A percentile compares a stretch with the other conserved stretches of the same genome.
These are phyloP conservation scores for Brachyalestes nurse DNA, from an alignment of 2,797 vertebrate genomes.

Conservation along the genomic window DNA sequence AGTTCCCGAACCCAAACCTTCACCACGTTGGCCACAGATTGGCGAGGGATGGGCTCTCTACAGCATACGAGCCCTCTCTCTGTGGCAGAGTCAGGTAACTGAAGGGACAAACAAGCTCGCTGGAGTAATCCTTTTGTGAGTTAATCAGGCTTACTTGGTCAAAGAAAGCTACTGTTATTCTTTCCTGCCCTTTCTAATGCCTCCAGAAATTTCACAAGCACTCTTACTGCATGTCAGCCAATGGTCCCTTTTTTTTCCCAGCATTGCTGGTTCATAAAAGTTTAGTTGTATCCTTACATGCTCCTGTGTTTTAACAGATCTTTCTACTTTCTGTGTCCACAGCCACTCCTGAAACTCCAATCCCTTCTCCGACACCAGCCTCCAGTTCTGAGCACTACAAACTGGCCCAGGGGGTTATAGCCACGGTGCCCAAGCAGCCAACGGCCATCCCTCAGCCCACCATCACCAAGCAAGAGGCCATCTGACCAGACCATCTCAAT, in stretches of 20 bases:
- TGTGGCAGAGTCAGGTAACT: conserved; percentile 64
- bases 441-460: conserved; percentile 89
- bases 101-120: conserved; percentile 68
- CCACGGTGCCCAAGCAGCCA: conserved; percentile 90
- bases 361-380: conserved; percentile 92
- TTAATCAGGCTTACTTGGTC: conserved; percentile 81
- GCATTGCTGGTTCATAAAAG: conserved; percentile 40
- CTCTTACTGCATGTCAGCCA: conserved; percentile 70
- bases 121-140: conserved; percentile 74
- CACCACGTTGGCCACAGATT: conserved; percentile 2
- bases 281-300: conserved; percentile 29
- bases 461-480: conserved; percentile 97
- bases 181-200: conserved; percentile 75
- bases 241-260: conserved; percentile 41
- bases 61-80: conserved; percentile 43
- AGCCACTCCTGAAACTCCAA: conserved; percentile 98
- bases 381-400: conserved; percentile 96
- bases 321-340: conserved; percentile 64
- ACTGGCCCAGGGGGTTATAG: conserved; percentile 90
- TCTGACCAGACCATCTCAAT: conserved; percentile 73
- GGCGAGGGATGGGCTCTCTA: conserved; percentile 15
- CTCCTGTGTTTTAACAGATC: conserved; percentile 45
- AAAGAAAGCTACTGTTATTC: conserved; percentile 78
- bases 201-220: conserved; percentile 76
- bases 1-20: conserved; percentile 69